Base-by-base conservation (phyloP, 2,797 vertebrate species). In the Acipenser ruthenus region DNA sequence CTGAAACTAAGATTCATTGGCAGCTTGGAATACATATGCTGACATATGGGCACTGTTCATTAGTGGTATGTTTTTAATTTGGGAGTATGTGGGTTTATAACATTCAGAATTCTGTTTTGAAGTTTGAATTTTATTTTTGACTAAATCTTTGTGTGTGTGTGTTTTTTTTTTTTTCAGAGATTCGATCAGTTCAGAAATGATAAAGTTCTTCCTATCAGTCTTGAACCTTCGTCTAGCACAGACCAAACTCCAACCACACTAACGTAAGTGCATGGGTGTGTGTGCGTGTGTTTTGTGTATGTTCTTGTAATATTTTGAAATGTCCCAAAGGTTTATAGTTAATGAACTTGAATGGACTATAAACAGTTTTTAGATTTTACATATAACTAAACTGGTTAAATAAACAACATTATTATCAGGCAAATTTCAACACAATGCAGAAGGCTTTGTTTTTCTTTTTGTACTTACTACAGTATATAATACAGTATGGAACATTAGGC, bases 151-250 rank as follows among this genome's bases (percentile, higher is more conserved):
- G 23, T 37, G 23, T 18, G 15, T 18, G 15, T 18, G 15, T 18
- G 1, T 37, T 1, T 37, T 37, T 78, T 37, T 37, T 78, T 69
- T 80, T 67, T 6, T 48, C 74, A 99, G 95, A 94, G 92, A 76
- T 99, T 95, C 0, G 96, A 99, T 80, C 91, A 93, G 80, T 96
- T 88, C 77, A 94, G 93, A 78, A 93, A 90, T 49, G 96, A 99
- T 75, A 97, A 96, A 83, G 90, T 92, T 63, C 90, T 95, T 77
- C 95, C 94, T 10, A 90, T 94, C 68, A 97, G 96, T 68, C 88
- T 98, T 72, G 96, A 98, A 67, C 96, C 95, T 0, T 99, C 95
- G 0, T 93, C 92, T 70, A 98, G 94, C 65, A 91, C 88, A 0
- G 95, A 95, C 53, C 90, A 93, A 0, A 72, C 93, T 7, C 89